Conservation (phyloP, 2,888 invertebrate species). For the Sabatieria punctata region DNA sequence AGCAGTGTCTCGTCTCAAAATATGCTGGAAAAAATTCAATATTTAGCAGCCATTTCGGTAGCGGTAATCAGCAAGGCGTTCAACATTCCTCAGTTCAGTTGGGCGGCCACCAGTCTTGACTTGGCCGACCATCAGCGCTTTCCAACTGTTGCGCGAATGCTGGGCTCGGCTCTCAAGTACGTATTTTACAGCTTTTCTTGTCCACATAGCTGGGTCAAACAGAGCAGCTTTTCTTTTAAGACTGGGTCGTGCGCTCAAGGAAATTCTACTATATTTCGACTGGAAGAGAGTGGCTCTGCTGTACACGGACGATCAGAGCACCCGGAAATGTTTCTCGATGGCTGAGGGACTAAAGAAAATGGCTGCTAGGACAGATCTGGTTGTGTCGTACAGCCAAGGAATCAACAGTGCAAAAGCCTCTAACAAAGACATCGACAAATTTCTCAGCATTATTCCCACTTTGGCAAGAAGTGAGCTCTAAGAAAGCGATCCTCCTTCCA, state of each 20-base stretch:
- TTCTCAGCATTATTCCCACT: not conserved
- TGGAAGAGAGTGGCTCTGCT: conserved; percentile 2
- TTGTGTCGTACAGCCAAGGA: no score
- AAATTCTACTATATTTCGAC: conserved; percentile 4
- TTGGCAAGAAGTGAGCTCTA: conserved; percentile 5
- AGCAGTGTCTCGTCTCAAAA: no score
- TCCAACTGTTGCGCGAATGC: conserved; percentile 1
- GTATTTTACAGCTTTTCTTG: no score
- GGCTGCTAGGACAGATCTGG: no score
- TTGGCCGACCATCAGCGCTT: conserved; percentile 2
- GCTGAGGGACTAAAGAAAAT: conserved; percentile 8
- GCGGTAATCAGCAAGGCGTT: conserved; percentile 5
- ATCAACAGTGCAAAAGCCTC: conserved; percentile 6
- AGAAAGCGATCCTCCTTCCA: no score
- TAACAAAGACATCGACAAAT: conserved; percentile 7
- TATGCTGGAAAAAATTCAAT: no score
- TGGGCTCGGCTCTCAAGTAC: conserved; percentile 6
- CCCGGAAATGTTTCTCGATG: conserved; percentile 3
- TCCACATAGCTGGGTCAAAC: no score
- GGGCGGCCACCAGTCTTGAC: conserved; percentile 5
- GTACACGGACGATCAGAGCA: conserved; percentile 7
- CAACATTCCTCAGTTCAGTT: conserved; percentile 7
- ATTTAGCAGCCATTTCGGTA: conserved; percentile 4
- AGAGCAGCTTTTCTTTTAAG: no score
- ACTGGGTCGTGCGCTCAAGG: conserved; percentile 5